Conservation (phyloP, 2,888 invertebrate species). For the Zele albiditarsus region DNA sequence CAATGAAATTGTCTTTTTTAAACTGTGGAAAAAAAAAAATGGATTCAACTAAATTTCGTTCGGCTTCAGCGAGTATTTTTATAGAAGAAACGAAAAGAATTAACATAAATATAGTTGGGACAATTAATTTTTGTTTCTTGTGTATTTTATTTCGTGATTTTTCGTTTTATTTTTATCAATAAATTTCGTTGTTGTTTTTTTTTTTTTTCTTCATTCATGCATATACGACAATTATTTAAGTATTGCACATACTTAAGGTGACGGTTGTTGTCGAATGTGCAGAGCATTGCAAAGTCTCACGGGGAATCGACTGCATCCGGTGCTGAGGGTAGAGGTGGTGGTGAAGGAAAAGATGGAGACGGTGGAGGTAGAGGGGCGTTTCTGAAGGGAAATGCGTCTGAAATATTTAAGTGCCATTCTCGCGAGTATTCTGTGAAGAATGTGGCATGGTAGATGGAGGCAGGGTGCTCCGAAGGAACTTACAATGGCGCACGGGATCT, state of each 20-base stretch:
- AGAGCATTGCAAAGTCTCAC: slow-evolving; percentile 2
- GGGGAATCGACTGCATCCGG: slow-evolving; percentile 16
- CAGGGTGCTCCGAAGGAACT: neutral
- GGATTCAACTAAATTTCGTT: too few relatives aligned
- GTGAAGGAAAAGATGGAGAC: neutral
- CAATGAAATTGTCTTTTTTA: too few relatives aligned
- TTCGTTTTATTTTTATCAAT: neutral
- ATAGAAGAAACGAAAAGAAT: too few relatives aligned
- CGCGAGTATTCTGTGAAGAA: neutral
- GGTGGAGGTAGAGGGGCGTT: neutral
- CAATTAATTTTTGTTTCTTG: too few relatives aligned
- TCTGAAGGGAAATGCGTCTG: slow-evolving; percentile 8
- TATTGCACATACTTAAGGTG: neutral
- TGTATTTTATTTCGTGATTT: neutral
- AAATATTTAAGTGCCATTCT: slow-evolving; percentile 20
- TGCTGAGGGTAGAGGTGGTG: neutral
- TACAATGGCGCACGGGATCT: neutral
- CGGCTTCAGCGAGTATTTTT: too few relatives aligned
- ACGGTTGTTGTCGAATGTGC: neutral
- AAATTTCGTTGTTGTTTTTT: neutral
- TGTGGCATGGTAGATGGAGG: neutral
- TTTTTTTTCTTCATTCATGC: neutral
- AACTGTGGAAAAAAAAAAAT: too few relatives aligned
- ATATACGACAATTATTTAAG: neutral
- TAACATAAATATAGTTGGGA: too few relatives aligned